Percentiles rank a stretch among this genome's conserved stretches.
phyloP scores from a whole-genome alignment of 2,113 vertebrate genomes.

The Cinclus cinclus region DNA sequence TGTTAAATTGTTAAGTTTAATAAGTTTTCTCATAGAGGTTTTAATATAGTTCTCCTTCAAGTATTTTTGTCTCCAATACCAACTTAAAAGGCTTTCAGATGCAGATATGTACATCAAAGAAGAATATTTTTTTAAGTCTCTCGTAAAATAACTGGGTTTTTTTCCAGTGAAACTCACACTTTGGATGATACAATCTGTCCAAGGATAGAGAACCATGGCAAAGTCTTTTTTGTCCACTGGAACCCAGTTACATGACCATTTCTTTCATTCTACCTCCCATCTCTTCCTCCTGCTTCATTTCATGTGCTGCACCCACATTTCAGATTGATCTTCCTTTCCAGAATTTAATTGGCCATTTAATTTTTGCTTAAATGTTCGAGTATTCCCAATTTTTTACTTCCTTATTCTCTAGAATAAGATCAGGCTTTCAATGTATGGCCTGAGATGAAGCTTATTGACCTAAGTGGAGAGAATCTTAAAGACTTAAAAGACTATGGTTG shows the following conservation, averaged over 20 bases:
- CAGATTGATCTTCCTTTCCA: neutral
- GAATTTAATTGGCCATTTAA: neutral
- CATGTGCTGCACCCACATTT: neutral
- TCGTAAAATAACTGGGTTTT: neutral
- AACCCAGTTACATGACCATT: fast-evolving
- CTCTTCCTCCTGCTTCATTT: neutral
- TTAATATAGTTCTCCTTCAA: neutral
- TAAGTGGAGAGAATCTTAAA: neutral
- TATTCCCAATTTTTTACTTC: neutral
- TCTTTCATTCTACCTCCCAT: neutral
- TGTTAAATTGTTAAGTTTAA: neutral
- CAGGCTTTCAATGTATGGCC: neutral
- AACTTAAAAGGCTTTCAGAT: neutral
- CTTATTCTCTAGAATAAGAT: neutral
- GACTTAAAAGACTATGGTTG: neutral
- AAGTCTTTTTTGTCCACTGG: neutral
- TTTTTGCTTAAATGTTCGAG: neutral
- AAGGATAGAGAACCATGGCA: neutral
- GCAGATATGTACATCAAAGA: neutral
- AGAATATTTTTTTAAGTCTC: neutral
- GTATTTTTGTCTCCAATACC: neutral
- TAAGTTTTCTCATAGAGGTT: neutral
- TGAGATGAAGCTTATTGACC: neutral
- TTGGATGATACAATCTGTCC: neutral
- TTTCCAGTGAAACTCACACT: neutral